A percentile compares a stretch with the other conserved stretches of the same genome.
Evolutionary conservation across 2,888 invertebrate genomes (phyloP).

Genomic region (Drosophila merina): DNA sequence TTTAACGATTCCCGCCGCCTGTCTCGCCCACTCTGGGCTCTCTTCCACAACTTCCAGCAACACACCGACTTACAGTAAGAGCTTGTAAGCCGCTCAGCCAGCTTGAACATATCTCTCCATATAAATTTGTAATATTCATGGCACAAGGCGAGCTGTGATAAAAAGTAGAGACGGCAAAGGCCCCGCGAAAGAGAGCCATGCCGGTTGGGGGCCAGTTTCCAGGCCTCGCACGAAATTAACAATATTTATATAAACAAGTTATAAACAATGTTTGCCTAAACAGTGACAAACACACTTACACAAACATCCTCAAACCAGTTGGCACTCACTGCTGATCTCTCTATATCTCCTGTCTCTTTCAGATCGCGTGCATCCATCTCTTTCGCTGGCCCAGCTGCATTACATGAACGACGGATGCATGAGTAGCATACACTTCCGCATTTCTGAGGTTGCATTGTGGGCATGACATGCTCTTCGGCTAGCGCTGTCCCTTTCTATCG

Average conservation of each 20-base stretch:
- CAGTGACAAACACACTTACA: slow-evolving; percentile 69
- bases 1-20: slow-evolving; percentile 57
- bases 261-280: slow-evolving; percentile 76
- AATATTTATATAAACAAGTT: slow-evolving; percentile 79
- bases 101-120: slow-evolving; percentile 35
- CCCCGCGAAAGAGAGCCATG: slow-evolving; percentile 11
- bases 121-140: slow-evolving; percentile 65
- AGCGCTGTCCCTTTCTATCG: slow-evolving; percentile 5
- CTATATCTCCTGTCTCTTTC: not conserved
- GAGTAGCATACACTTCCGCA: slow-evolving; percentile 64
- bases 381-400: slow-evolving; percentile 52
- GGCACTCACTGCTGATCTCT: slow-evolving; percentile 16
- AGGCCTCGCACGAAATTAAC: slow-evolving; percentile 65
- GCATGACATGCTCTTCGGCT: slow-evolving; percentile 22
- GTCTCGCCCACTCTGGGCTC: slow-evolving; percentile 26
- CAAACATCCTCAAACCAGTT: slow-evolving; percentile 39
- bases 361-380: slow-evolving; percentile 38
- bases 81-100: slow-evolving; percentile 34
- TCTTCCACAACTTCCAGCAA: slow-evolving; percentile 8
- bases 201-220: slow-evolving; percentile 48
- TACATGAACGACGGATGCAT: slow-evolving; percentile 63
- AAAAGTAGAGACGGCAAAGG: slow-evolving; percentile 3
- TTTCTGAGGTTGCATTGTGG: slow-evolving; percentile 60
- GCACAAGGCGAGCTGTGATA: slow-evolving; percentile 30
- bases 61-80: slow-evolving; percentile 12